Evolutionary conservation across 2,113 vertebrate species (phyloP), one percentile per base, ranked within the genome.

Genomic region (Gobiocypris rarus): DNA sequence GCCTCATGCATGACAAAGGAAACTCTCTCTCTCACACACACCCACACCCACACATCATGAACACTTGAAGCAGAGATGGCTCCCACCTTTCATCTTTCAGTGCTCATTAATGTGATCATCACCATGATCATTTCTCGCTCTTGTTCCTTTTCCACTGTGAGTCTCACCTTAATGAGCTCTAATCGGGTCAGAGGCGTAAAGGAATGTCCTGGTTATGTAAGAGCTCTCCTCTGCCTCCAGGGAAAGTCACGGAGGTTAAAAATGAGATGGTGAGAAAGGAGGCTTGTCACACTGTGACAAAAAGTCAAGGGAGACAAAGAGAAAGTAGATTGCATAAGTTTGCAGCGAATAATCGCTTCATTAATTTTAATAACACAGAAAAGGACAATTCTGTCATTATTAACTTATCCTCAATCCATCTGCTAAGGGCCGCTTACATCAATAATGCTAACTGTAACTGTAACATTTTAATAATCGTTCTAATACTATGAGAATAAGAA

Each of bases 191-290:
- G 86, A 84, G 89, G 89, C 83, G 43, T 90, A 28, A 89, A 93
- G 90, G 92, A 92, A 93, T 93, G 89, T 92, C 83, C 75, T 61
- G 52, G 38, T 94, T 91, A 91, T 88, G 85, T 87, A 93, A 93
- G 81, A 75, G 88, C 76, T 71, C 41, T 84, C 83, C 84, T 59
- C 88, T 83, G 69, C n/a, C 34, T 61, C 87, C 78, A 87, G 65
- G 88, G 86, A 89, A 87, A 63, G 17, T 41, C 83, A 84, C 71
- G 75, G 50, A 87, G 86, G 67, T 67, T 34, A 81, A 75, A 85
- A 90, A 54, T 84, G 80, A 89, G 83, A 63, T 43, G 81, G 87
- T 90, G 87, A 76, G 52, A n/a, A 61, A 75, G 75, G 83, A 74
- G 0, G 19, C 82, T 86, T 81, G 54, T 14, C 82, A 19, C 4